These are phyloP conservation scores for Eulemur macaco DNA, from an alignment of 2,113 vertebrate species.

Conservation along the genomic window DNA sequence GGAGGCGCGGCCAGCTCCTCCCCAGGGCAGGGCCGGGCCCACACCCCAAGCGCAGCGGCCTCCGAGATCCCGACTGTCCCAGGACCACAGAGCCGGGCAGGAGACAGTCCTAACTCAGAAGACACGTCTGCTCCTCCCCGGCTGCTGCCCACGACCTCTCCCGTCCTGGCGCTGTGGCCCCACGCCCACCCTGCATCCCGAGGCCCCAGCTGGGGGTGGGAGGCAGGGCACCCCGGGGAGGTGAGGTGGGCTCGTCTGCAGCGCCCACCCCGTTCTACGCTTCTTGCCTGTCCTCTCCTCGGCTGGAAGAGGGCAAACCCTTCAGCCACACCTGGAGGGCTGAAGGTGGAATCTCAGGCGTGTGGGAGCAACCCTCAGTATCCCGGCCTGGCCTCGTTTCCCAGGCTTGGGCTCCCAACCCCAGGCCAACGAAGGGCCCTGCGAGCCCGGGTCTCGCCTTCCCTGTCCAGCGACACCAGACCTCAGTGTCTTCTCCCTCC, in stretches of 20 bases:
- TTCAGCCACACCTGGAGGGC: not conserved
- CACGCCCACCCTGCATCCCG: rapidly evolving
- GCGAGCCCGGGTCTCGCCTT: not conserved
- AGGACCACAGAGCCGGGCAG: not conserved
- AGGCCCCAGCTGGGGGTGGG: not conserved
- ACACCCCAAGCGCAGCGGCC: not conserved
- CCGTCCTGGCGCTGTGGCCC: no score
- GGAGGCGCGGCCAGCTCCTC: not conserved
- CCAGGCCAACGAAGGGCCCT: not conserved
- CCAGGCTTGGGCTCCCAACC: not conserved
- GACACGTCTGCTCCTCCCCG: not conserved
- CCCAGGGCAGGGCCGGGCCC: not conserved
- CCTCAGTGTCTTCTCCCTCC: not conserved
- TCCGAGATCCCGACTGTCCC: not conserved
- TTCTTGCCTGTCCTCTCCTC: not conserved
- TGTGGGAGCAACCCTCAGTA: not conserved
- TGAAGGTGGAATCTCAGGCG: not conserved
- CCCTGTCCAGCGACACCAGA: not conserved
- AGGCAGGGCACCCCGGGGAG: not conserved
- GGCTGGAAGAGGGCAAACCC: no score
- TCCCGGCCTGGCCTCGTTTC: not conserved
- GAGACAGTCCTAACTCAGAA: not conserved
- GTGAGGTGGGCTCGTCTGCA: not conserved
- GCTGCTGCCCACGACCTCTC: not conserved
- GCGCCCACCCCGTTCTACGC: not conserved